Evolutionary conservation across 2,888 invertebrate genomes (phyloP), one percentile per base, ranked within the genome.

Genomic region (Mythimna pallens): DNA sequence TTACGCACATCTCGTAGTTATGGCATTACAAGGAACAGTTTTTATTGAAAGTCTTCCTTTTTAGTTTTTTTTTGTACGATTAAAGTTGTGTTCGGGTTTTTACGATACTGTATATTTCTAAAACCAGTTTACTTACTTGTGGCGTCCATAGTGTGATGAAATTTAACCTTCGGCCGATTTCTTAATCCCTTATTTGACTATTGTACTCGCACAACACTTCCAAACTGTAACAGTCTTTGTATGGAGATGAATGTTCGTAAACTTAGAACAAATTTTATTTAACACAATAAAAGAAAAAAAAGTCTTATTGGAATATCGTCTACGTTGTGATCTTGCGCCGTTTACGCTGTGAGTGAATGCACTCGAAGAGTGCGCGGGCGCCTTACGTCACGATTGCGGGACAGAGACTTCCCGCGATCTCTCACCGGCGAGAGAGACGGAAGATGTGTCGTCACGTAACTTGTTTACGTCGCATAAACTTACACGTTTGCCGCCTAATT

Each of bases 101-200:
- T 73, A 74, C 69, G 47, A 61, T 71, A 64, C 34, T 57, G 61
- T 74, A 67, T 81, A 70, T 76, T 61, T 82, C 80, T 79, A 84
- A 86, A 92, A 91, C 90, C 89, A 89, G 90, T 91, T 90, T 91
- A 93, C 95, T 96, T 90, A 96, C 96, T 94, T 86, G 96, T 96
- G 90, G 96, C 96, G 93, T 96, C 96, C 96, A 96, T 95, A 88
- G 90, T 89, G 82, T 94, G 92, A 90, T 90, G 92, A 94, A 94
- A 94, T 90, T 81, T 89, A 94, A 94, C 94, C 95, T 95, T 95
- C 93, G 90, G 78, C 78, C 67, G 88, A 90, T 83, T 93, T 92
- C 89, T 89, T 87, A 90, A 91, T 89, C 81, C 85, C 70, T 86
- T 83, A 76, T 72, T 85, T 61, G 80, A 86, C 85, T 86, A 78